These are phyloP conservation scores for Onychostoma macrolepis DNA, from an alignment of 2,113 vertebrate species.

Conservation along the genomic window DNA sequence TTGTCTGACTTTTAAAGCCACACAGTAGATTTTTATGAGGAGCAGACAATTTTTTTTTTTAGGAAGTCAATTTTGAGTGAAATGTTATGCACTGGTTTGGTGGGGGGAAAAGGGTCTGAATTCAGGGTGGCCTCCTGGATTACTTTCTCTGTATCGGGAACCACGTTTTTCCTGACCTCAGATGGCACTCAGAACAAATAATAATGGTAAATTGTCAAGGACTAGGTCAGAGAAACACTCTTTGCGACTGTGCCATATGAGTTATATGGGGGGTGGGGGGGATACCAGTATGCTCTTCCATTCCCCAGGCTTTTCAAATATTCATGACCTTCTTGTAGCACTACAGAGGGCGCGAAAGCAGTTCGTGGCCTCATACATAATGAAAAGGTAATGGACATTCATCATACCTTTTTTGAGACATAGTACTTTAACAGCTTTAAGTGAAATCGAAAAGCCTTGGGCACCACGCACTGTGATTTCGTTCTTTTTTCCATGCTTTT, in stretches of 20 bases:
- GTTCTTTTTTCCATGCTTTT: background rate
- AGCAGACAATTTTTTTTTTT: background rate
- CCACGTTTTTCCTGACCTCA: background rate
- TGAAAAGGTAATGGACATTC: conserved; percentile 54
- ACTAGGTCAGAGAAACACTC: conserved; percentile 41
- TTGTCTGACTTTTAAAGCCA: background rate
- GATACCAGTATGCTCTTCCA: conserved; percentile 27
- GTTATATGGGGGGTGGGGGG: background rate
- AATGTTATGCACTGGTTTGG: background rate
- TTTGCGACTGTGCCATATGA: background rate
- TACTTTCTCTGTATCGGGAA: background rate
- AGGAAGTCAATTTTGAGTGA: conserved; percentile 7
- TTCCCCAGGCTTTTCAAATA: conserved; percentile 50
- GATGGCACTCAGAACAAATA: conserved; percentile 13
- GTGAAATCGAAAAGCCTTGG: conserved; percentile 39
- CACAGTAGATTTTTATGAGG: background rate
- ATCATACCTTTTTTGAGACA: conserved; percentile 47
- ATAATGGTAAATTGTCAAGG: conserved; percentile 46
- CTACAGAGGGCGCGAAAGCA: conserved; percentile 49
- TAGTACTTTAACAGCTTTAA: conserved; percentile 30
- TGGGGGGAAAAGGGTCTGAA: background rate
- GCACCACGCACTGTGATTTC: conserved; percentile 18
- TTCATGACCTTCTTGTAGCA: conserved; percentile 51
- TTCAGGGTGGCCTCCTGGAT: background rate
- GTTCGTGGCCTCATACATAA: conserved; percentile 53